Percentiles rank a stretch among this genome's conserved stretches.
phyloP scores from a whole-genome alignment of 2,797 vertebrate genomes.

The Rhadinocentrus ornatus region DNA sequence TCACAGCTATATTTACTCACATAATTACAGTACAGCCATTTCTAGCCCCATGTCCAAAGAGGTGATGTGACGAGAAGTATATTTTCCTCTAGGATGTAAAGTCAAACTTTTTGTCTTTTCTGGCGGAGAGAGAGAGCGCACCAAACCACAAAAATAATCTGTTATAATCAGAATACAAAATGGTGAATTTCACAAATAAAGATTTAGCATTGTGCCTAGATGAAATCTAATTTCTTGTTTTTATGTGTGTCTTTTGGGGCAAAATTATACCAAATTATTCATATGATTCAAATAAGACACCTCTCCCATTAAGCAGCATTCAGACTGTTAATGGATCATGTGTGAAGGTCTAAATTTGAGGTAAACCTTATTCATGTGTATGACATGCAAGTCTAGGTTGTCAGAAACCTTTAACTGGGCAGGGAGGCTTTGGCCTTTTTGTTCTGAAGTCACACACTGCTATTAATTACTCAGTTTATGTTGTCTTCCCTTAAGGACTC shows the following conservation, averaged over 20 bases:
- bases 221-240: too few species aligned
- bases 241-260: too few species aligned
- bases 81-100: neutral
- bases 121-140: neutral
- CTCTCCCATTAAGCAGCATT: neutral
- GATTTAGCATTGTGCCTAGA: too few species aligned
- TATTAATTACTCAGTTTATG: neutral
- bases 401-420: neutral
- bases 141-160: neutral
- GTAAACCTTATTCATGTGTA: neutral
- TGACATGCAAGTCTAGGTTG: neutral
- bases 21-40: neutral
- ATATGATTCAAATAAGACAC: too few species aligned
- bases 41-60: neutral
- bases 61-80: neutral
- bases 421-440: neutral
- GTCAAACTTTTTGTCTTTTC: conserved; percentile 34
- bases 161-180: neutral
- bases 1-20: neutral
- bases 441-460: neutral
- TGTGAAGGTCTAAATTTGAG: neutral
- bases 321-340: neutral
- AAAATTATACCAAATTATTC: too few species aligned
- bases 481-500: conserved; percentile 83
- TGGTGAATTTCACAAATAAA: neutral